Conservation (phyloP, 2,797 vertebrate genomes). For the Enteromius paludinosus region DNA sequence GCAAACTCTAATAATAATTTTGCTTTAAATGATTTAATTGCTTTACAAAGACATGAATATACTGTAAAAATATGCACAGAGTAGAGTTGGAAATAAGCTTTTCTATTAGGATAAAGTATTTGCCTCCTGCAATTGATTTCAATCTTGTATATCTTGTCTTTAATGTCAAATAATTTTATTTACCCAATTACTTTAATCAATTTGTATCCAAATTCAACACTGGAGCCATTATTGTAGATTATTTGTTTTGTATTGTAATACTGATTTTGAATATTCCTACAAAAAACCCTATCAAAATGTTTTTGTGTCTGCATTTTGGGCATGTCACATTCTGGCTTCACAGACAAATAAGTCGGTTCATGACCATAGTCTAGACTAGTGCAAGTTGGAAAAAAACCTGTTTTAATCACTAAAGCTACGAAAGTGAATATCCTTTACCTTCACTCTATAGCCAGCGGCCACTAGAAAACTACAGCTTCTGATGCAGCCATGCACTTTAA, state of each 20-base stretch:
- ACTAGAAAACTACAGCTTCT: constrained; percentile 88
- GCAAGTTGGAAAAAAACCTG: not conserved
- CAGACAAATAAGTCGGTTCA: not conserved
- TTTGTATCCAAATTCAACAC: not conserved
- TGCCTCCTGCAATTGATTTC: not conserved
- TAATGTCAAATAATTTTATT: not conserved
- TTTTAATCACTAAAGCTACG: no score
- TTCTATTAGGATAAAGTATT: not conserved
- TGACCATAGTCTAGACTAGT: not conserved
- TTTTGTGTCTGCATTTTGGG: no score
- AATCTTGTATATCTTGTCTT: not conserved
- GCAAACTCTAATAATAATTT: not conserved
- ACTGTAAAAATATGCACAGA: not conserved
- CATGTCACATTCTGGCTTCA: not conserved
- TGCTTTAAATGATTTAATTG: not conserved
- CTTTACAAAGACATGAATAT: no score
- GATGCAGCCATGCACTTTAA: constrained; percentile 83
- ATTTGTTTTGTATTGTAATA: not conserved
- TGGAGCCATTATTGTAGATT: not conserved
- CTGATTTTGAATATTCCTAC: no score
- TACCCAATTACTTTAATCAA: not conserved
- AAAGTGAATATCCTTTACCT: constrained; percentile 73
- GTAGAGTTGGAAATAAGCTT: not conserved
- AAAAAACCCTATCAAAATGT: no score
- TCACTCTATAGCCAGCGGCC: constrained; percentile 80